These are phyloP conservation scores for Orientallactaga sibirica DNA, from an alignment of 2,797 vertebrate genomes.

Conservation along the genomic window DNA sequence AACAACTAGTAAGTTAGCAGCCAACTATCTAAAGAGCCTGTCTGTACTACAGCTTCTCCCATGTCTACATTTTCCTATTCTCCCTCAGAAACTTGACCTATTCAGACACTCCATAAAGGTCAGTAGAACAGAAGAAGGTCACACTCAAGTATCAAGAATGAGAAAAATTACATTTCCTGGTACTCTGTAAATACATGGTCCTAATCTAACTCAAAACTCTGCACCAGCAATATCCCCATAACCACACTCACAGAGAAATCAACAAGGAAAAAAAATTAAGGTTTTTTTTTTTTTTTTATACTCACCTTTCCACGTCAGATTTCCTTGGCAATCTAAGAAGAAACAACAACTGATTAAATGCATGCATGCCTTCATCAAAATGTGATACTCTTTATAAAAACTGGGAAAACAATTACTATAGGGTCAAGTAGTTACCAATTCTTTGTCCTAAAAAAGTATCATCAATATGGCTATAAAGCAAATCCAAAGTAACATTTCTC, in stretches of 20 bases:
- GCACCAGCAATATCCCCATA: neutral
- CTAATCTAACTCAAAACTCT: neutral
- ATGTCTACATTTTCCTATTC: slow-evolving; percentile 39
- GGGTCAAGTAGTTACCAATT: slow-evolving; percentile 2
- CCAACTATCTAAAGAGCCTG: slow-evolving; percentile 51
- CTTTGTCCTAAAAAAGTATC: slow-evolving; percentile 15
- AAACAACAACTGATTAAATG: slow-evolving; percentile 66
- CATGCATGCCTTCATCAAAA: slow-evolving; percentile 52
- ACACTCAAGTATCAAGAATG: slow-evolving; percentile 44
- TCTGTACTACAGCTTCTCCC: slow-evolving; percentile 41
- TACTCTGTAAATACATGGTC: slow-evolving; percentile 2
- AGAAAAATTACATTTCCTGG: slow-evolving; percentile 24
- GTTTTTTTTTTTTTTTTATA: slow-evolving; percentile 65
- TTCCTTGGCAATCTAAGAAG: slow-evolving; percentile 95
- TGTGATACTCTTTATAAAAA: slow-evolving; percentile 55
- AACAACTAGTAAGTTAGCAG: slow-evolving; percentile 48
- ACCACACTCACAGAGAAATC: neutral
- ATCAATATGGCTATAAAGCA: slow-evolving; percentile 31
- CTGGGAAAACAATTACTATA: slow-evolving; percentile 31
- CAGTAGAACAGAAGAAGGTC: slow-evolving; percentile 41
- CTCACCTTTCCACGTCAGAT: slow-evolving; percentile 99
- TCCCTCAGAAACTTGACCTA: neutral
- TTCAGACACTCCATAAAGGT: slow-evolving; percentile 47
- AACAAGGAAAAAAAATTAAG: neutral
- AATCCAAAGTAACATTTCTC: slow-evolving; percentile 62